Conservation (phyloP, 2,888 invertebrate genomes). For the Himalopsyche kuldschensis region DNA sequence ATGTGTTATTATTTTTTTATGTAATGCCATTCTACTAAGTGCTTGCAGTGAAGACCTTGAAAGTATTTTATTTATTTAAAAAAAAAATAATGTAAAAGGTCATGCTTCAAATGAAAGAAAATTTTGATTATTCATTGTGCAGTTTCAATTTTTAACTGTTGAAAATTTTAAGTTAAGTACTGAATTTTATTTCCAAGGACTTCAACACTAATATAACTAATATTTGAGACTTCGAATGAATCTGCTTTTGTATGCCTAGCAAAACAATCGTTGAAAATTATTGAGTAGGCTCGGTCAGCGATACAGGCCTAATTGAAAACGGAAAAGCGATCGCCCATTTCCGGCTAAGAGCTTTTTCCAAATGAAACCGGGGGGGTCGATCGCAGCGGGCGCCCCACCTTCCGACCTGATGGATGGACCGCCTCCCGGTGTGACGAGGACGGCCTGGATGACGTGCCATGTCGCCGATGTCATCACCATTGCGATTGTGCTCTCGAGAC, state of each 20-base stretch:
- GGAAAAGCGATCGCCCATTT: conserved; percentile 26
- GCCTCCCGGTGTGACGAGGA: background rate
- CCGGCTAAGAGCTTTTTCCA: conserved; percentile 17
- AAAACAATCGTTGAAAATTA: conserved; percentile 1
- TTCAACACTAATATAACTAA: too few relatives aligned
- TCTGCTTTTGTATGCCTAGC: background rate
- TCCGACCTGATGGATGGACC: conserved; percentile 24
- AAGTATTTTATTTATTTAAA: too few relatives aligned
- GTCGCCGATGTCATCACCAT: background rate
- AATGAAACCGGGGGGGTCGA: conserved; percentile 19
- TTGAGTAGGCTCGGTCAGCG: background rate
- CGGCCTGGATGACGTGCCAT: background rate
- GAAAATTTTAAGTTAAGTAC: too few relatives aligned
- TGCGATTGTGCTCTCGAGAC: too few relatives aligned
- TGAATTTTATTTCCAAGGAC: too few relatives aligned
- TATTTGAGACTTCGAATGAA: background rate
- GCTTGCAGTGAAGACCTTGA: too few relatives aligned
- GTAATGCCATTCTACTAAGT: too few relatives aligned
- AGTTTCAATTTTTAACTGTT: too few relatives aligned
- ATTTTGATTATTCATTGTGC: too few relatives aligned
- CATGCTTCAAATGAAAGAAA: too few relatives aligned
- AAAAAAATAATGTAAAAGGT: too few relatives aligned
- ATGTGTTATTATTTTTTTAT: too few relatives aligned
- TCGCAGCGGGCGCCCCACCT: conserved; percentile 4
- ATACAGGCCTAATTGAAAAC: conserved; percentile 26